These are phyloP conservation scores for Pyrocoelia pectoralis DNA, from an alignment of 2,888 invertebrate species.

Conservation along the genomic window DNA sequence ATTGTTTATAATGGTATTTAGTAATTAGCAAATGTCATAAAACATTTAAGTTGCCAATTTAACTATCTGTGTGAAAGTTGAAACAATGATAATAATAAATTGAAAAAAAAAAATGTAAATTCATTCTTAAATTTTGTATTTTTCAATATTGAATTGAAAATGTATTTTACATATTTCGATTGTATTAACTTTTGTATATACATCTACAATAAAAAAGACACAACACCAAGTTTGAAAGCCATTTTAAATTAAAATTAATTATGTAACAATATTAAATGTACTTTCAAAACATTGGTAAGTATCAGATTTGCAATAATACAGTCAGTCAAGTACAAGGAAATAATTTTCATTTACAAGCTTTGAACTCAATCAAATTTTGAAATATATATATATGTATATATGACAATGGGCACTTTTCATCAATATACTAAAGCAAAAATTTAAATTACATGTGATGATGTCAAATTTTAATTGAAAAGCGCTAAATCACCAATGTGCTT, in stretches of 20 bases:
- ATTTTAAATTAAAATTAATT: slow-evolving; percentile 10
- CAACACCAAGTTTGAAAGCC: slow-evolving; percentile 44
- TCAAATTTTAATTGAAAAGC: background rate
- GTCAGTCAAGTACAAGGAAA: slow-evolving; percentile 32
- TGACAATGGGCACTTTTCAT: background rate
- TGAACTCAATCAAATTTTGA: slow-evolving; percentile 9
- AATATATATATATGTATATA: background rate
- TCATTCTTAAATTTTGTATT: background rate
- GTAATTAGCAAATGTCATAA: too few species aligned
- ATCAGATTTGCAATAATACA: slow-evolving; percentile 5
- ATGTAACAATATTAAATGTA: background rate
- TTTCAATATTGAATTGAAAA: background rate
- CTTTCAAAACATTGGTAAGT: slow-evolving; percentile 38
- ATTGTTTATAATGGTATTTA: too few species aligned
- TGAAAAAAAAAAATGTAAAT: background rate
- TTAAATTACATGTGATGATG: slow-evolving; percentile 1
- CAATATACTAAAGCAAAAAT: background rate
- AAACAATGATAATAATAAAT: background rate
- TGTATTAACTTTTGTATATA: slow-evolving; percentile 36
- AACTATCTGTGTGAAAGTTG: too few species aligned
- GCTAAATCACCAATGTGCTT: background rate
- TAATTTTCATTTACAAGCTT: slow-evolving; percentile 28
- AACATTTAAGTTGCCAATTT: too few species aligned
- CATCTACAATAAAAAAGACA: slow-evolving; percentile 41
- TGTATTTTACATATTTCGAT: slow-evolving; percentile 4